Base-by-base conservation (phyloP, 2,797 vertebrate species). In the Paguma larvata region DNA sequence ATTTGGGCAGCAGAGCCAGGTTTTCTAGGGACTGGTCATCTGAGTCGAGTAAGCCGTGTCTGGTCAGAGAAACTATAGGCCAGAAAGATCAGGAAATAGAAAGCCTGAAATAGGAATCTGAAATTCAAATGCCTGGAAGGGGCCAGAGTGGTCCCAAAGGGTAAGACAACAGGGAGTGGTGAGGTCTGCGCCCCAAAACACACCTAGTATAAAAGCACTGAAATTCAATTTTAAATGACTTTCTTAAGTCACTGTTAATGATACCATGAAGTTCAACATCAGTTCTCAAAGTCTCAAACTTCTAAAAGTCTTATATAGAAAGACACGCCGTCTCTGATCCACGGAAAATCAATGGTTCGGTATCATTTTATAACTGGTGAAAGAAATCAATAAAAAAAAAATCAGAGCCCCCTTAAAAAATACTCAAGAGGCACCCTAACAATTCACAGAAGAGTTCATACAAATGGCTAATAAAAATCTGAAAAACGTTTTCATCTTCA, bases 221-320 rank as follows among this genome's bases (percentile, higher is more conserved):
- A 30, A 72, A 85, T n/a, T 93, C 59, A 15, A 34, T 75, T 83
- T 72, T 65, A 72, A 86, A 44, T 46, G 30, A 86, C 46, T 90
- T 89, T 63, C 56, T 80, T 78, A 44, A n/a, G 48, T 72, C 68
- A 41, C 73, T 65, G 18, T 2, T 70, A 53, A 77, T 34, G 67
- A 75, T 10, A 91, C 13, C 12, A 53, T 51, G 75, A 59, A 85
- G 23, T 46, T 59, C 63, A 68, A 80, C n/a, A 88, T 14, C 1
- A 59, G 56, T 85, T 34, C 27, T 85, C 18, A 65, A 97, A 70
- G 46, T 73, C n/a, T 18, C 83, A 6, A 46, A 65, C 46, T 78
- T 85, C 80, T 78, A 82, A 92, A 93, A 53, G 75, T 38, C 85
- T 82, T 32, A 46, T 15, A 46, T 27, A 8, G 63, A 56, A 96